Evolutionary conservation across 1,140 invertebrate genomes (phyloP), one percentile per base, ranked within the genome.

Genomic region (Drosophila nannoptera): DNA sequence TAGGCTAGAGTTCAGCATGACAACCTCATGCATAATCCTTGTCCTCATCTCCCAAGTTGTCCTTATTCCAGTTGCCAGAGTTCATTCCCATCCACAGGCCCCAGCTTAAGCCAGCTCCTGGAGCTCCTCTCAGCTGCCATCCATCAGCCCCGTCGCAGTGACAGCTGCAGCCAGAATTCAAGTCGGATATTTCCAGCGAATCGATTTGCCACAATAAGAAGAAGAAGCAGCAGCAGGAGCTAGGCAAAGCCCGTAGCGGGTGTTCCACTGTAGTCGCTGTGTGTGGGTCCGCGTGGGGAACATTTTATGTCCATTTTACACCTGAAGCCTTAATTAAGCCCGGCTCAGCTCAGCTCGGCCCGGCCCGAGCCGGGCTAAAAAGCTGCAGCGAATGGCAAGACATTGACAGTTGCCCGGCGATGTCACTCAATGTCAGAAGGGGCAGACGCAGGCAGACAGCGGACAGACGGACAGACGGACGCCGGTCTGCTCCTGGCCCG

Each of bases 281-380:
- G 75, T 77, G 77, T 72, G 22, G 22, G 75, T 74, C 55, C 71
- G 66, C 56, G 73, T 76, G 46, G 69, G 14, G 56, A 66, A 54
- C 61, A 55, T 74, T 86, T 87, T 75, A 86, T 65, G 75, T 78
- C 58, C 75, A 73, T 72, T 78, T 78, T 87, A 75, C 75, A 87
- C 78, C 65, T 83, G 75, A 83, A 73, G 75, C 69, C 76, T 75
- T 78, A 84, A 84, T 77, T 73, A 87, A 78, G 84, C 64, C 35
- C 31, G 16, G n/a, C n/a, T n/a, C n/a, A n/a, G n/a, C n/a, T n/a
- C n/a, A 59, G 59, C 54, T 56, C 22, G 49, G 36, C 40, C 40
- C n/a, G n/a, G n/a, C n/a, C 40, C 49, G 12, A 50, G 35, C 66
- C 61, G 69, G 45, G 8, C 56, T 65, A 6, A 65, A 60, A 52